Base-by-base conservation (phyloP, 2,888 invertebrate species). In the Osmoderma eremita region DNA sequence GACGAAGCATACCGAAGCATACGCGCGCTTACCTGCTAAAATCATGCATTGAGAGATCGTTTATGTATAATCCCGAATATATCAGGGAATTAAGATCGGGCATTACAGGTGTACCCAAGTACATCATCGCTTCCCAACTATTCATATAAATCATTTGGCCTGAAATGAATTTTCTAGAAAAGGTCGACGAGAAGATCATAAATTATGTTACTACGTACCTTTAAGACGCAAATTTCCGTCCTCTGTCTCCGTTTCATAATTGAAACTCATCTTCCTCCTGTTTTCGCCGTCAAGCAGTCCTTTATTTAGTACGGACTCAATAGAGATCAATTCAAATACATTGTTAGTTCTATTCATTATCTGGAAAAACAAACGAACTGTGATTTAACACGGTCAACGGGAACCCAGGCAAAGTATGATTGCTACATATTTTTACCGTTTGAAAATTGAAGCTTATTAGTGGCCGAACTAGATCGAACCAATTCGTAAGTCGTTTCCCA, bases 121-220 rank as follows among this genome's bases (percentile, higher is more conserved):
- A 98, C 90, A 98, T 94, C 85, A 98, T 95, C 90, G 96, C 93
- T 70, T 93, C 90, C 98, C 98, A 98, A 78, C 97, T 95, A 74
- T 94, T 94, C 96, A 98, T 97, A 82, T 94, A 97, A 77, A 98
- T 92, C 98, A 98, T 98, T 86, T 98, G 98, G 74, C 98, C 98
- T 93, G 76, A 53, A 67, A 53, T 63, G 39, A n/a, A n/a, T n/a
- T n/a, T n/a, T n/a, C n/a, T n/a, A 10, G 4, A 41, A 41, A n/a
- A 41, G 24, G 3, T 41, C 3, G 2, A 10, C 5, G 3, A 41
- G 17, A 12, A 10, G 17, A 13, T 39, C 39, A 3, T 13, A 15
- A 38, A 17, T 36, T 12, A 56, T 45, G 45, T 36, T n/a, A n/a
- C n/a, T 56, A 12, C 36, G 68, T 82, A 91, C 92, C 92, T 88